These are phyloP conservation scores for Drosophila anomalata DNA, from an alignment of 2,888 invertebrate species.

Conservation along the genomic window DNA sequence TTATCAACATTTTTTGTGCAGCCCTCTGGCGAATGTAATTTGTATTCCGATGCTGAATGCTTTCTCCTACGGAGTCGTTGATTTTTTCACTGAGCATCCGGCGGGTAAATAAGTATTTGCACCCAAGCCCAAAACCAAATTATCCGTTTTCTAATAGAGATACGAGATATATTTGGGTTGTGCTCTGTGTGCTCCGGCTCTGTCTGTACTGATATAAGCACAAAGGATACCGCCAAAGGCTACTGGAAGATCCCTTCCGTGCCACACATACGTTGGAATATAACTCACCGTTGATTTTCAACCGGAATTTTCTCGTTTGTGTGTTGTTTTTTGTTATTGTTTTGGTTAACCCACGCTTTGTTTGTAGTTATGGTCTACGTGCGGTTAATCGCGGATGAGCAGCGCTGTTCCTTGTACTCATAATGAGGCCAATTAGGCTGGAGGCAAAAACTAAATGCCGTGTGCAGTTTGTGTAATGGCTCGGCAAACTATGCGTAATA, in stretches of 20 bases:
- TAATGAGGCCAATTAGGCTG: conserved; percentile 77
- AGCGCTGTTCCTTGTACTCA: conserved; percentile 56
- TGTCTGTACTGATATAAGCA: conserved; percentile 64
- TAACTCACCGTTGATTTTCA: conserved; percentile 48
- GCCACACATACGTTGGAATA: conserved; percentile 17
- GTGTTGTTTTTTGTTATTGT: conserved; percentile 22
- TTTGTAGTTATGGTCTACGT: conserved; percentile 65
- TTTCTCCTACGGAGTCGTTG: conserved; percentile 13
- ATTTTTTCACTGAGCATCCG: conserved; percentile 43
- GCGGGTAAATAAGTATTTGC: conserved; percentile 44
- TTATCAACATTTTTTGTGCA: conserved; percentile 51
- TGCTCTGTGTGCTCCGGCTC: conserved; percentile 17
- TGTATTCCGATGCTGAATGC: conserved; percentile 46
- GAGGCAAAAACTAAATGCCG: conserved; percentile 75
- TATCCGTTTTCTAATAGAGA: conserved; percentile 59
- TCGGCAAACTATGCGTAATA: conserved; percentile 58
- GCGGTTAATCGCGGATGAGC: conserved; percentile 74
- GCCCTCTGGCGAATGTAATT: conserved; percentile 59
- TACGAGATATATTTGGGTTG: conserved; percentile 24
- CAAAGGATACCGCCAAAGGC: conserved; percentile 65
- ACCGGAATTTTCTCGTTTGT: conserved; percentile 19
- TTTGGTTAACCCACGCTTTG: conserved; percentile 28
- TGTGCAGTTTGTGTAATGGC: conserved; percentile 72
- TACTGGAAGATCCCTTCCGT: conserved; percentile 18
- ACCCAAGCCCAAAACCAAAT: conserved; percentile 46